Base-by-base conservation (phyloP, 2,888 invertebrate genomes). In the Drosophila barbarae region DNA sequence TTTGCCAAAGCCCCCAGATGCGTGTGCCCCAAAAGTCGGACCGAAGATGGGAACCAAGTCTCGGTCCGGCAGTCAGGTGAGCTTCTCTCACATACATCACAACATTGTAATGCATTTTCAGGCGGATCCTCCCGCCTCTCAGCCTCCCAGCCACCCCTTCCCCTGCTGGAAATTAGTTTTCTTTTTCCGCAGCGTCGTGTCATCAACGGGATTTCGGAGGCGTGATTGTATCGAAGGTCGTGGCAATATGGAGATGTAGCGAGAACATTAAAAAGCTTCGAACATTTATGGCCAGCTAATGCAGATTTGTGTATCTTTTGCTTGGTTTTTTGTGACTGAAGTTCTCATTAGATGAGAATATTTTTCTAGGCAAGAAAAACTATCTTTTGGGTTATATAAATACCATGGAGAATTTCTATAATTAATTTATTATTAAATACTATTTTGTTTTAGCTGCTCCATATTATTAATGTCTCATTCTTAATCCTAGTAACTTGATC, bases 51-150 rank as follows among this genome's bases (percentile, higher is more conserved):
- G 63, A 67, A 67, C 77, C 74, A 21, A 67, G 36, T 35, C 47
- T 35, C 36, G 28, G 53, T 12, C 36, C 18, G n/a, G 52, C 23
- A 35, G 44, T 65, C 57, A 61, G 66, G 55, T 71, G 72, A 47
- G 44, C 49, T 47, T 69, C 58, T 68, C 52, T 38, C 74, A 58
- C 56, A 72, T 60, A 71, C 76, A 78, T 68, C 69, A 69, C 74
- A 77, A 78, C 81, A 75, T 83, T 78, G 84, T 78, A 78, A 83
- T 77, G 78, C 84, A 81, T 78, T 77, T 78, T 68, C 61, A 18
- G 18, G 30, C 46, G 46, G 51, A 26, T 32, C 36, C 32, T 30
- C 18, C 34, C 26, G 36, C 28, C 15, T 1, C 23, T 5, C 15
- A 13, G 51, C 3, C 21, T 8, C 47, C 42, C 56, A 13, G 51